Conservation (phyloP, 1,140 invertebrate species). For the Hylaeus anthracinus region DNA sequence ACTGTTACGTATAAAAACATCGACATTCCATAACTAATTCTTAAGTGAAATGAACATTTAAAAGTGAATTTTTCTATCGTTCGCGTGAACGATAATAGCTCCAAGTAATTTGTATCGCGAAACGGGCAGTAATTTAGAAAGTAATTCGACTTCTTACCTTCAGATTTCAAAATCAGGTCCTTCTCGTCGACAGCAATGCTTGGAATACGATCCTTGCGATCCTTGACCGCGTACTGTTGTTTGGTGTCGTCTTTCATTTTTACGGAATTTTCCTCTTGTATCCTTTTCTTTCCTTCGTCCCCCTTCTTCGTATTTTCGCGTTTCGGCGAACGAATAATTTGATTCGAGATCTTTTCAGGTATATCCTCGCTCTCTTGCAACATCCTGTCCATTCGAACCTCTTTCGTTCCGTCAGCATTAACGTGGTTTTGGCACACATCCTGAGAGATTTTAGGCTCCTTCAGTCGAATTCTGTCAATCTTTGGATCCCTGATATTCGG, state of each 20-base stretch:
- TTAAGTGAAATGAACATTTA: too few species aligned
- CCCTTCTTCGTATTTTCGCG: conserved; percentile 13
- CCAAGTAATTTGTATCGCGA: too few species aligned
- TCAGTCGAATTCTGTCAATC: conserved; percentile 51
- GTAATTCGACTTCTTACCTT: conserved; percentile 64
- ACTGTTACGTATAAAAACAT: too few species aligned
- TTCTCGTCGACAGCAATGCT: conserved; percentile 74
- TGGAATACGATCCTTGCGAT: conserved; percentile 62
- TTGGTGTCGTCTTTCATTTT: conserved; percentile 58
- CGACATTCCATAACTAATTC: too few species aligned
- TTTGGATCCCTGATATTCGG: conserved; percentile 77
- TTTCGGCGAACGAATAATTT: conserved; percentile 7
- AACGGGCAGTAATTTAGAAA: not conserved
- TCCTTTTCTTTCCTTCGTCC: conserved; percentile 39
- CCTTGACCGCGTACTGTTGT: conserved; percentile 67
- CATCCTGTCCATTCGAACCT: conserved; percentile 40
- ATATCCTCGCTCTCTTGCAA: not conserved
- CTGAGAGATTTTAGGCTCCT: conserved; percentile 58
- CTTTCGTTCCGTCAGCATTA: conserved; percentile 66
- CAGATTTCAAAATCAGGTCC: conserved; percentile 73
- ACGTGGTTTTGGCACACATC: conserved; percentile 56
- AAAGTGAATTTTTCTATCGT: too few species aligned
- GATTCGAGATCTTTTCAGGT: not conserved
- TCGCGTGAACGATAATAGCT: too few species aligned
- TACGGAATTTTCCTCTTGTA: not conserved